Evolutionary conservation across 92 coral and sea anemone species (phyloP), one percentile per base, ranked within the genome.

Genomic region (Palythoa caribaeorum): DNA sequence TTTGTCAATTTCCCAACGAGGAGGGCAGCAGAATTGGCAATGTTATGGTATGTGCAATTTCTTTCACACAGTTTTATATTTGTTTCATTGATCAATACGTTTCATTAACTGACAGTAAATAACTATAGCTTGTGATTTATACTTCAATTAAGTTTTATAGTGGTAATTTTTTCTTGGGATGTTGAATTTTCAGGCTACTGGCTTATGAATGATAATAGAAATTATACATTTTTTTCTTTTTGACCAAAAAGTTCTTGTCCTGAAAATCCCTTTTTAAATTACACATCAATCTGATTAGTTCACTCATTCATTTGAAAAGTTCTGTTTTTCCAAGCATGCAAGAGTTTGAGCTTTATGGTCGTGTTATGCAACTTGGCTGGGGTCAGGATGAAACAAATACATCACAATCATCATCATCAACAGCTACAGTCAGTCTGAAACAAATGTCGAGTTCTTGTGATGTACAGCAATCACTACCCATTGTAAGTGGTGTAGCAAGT

Each of bases 1-100:
- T 94, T 94, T 87, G 92, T 94, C 16, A 74, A 83, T 44, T 92
- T 94, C 55, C 94, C 96, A n/a, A 60, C 60, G 63, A 87, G 96
- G 74, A 92, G 96, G 79, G 94, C 96, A 77, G 90, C 96, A 63
- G 96, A 94, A 77, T 8, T 94, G 20, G 94, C 94, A 12, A n/a
- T 94, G 87, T 92, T 94, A 77, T 94, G 96, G 96, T 94, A 54
- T 68, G 85, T 50, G 21, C 19, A 16, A 38, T 57, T 76, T 51
- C 37, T 10, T 11, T 65, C 78, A 73, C 5, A 73, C 5, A 62
- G 5, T 13, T n/a, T n/a, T n/a, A n/a, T n/a, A n/a, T 65, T 17
- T n/a, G 9, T 65, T n/a, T 11, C 17, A 6, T 68, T 68, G 38
- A 28, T 28, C 6, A 8, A 4, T 44, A 4, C 2, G 50, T 44